A percentile compares a stretch with the other conserved stretches of the same genome.
These are phyloP conservation scores for Drosophila nikananu DNA, from an alignment of 1,140 invertebrate species.

Conservation along the genomic window DNA sequence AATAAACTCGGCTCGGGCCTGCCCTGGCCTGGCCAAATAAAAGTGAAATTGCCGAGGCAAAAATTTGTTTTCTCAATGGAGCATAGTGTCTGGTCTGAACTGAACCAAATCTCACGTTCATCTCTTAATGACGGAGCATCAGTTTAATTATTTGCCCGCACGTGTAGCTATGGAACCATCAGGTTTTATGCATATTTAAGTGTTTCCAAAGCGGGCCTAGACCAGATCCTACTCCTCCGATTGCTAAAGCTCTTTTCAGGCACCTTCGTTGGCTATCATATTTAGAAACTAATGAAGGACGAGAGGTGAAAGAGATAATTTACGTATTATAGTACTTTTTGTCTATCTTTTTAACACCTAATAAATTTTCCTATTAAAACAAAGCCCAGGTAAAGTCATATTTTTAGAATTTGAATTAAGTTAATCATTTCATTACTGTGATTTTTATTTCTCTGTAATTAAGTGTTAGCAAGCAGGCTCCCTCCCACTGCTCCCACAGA, in stretches of 20 bases:
- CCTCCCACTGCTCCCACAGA: background rate
- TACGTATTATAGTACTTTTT: too few species aligned
- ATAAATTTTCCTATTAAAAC: background rate
- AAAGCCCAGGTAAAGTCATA: background rate
- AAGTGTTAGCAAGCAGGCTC: background rate
- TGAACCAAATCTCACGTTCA: conserved; percentile 74
- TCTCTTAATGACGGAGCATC: conserved; percentile 73
- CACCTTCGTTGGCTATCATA: background rate
- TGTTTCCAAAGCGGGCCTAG: conserved; percentile 14
- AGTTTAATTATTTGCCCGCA: conserved; percentile 63
- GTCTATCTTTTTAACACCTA: too few species aligned
- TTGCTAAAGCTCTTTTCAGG: background rate
- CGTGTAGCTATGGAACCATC: conserved; percentile 58
- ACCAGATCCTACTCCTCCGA: background rate
- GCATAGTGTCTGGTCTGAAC: conserved; percentile 24
- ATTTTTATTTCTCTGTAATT: conserved; percentile 8
- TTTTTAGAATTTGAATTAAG: too few species aligned
- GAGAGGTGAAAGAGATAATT: background rate
- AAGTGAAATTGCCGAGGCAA: conserved; percentile 66
- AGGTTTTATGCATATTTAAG: conserved; percentile 39
- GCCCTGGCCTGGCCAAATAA: conserved; percentile 69
- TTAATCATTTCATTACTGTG: rapidly evolving
- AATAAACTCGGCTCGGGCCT: conserved; percentile 26
- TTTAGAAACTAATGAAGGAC: background rate
- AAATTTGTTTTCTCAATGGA: conserved; percentile 46